Conservation (phyloP, 2,113 vertebrate species). For the Emberiza fucata region DNA sequence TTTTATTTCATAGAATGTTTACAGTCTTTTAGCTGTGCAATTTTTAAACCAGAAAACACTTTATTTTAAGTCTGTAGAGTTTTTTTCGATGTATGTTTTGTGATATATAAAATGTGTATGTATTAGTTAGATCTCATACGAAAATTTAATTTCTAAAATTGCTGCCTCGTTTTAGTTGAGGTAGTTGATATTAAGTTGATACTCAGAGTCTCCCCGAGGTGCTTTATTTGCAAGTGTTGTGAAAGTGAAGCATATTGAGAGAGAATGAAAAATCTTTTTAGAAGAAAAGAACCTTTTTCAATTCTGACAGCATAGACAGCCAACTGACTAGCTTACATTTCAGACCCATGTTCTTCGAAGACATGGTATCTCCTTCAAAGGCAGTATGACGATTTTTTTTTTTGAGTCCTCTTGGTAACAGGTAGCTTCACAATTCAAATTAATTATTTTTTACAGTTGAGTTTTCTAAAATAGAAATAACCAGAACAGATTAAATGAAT, state of each 20-base stretch:
- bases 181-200: background rate
- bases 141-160: background rate
- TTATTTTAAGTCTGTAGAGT: background rate
- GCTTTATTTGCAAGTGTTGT: background rate
- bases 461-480: background rate
- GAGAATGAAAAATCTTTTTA: background rate
- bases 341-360: accelerated
- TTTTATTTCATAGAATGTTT: background rate
- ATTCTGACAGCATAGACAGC: background rate
- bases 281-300: background rate
- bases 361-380: background rate
- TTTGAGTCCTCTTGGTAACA: background rate
- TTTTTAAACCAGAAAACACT: background rate
- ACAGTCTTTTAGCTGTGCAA: background rate
- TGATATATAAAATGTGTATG: background rate
- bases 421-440: background rate
- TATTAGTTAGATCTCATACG: background rate
- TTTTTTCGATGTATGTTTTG: background rate
- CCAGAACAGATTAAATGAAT: background rate
- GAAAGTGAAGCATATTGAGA: background rate
- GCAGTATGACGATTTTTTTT: background rate
- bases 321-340: background rate
- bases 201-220: background rate
- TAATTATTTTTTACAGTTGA: background rate
- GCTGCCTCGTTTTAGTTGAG: background rate